These are phyloP conservation scores for Campoletis raptor DNA, from an alignment of 2,888 invertebrate species.

Conservation along the genomic window DNA sequence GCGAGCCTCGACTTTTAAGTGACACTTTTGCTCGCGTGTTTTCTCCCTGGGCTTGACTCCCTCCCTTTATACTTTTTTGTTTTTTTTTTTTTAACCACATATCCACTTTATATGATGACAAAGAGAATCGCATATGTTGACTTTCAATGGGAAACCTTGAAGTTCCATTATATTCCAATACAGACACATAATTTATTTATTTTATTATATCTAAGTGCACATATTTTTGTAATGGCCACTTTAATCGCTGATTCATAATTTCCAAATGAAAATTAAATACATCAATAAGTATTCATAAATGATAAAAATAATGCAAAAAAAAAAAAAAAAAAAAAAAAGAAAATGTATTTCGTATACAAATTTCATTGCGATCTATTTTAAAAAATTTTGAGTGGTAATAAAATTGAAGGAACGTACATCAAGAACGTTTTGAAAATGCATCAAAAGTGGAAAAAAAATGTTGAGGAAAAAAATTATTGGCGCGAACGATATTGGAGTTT, in stretches of 20 bases:
- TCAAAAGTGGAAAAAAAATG: neutral
- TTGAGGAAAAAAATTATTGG: conserved; percentile 8
- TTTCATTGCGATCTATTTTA: neutral
- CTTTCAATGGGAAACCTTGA: conserved; percentile 64
- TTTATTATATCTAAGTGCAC: neutral
- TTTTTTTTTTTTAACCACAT: neutral
- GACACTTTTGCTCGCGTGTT: conserved; percentile 41
- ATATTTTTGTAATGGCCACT: neutral
- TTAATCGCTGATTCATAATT: neutral
- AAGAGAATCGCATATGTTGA: conserved; percentile 36
- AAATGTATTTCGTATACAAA: neutral
- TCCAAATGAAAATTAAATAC: neutral
- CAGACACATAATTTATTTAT: neutral
- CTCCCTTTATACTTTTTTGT: neutral
- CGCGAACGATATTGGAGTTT: conserved; percentile 33
- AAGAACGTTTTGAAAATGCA: too few species aligned
- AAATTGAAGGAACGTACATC: neutral
- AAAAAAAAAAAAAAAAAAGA: neutral
- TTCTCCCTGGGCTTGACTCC: neutral
- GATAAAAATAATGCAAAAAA: neutral
- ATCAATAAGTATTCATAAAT: too few species aligned
- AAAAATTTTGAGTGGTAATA: neutral
- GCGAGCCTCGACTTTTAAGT: conserved; percentile 39
- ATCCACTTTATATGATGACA: conserved; percentile 6
- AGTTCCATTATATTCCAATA: conserved; percentile 55